Base-by-base conservation (phyloP, 2,113 vertebrate genomes). In the Leptosomus discolor region DNA sequence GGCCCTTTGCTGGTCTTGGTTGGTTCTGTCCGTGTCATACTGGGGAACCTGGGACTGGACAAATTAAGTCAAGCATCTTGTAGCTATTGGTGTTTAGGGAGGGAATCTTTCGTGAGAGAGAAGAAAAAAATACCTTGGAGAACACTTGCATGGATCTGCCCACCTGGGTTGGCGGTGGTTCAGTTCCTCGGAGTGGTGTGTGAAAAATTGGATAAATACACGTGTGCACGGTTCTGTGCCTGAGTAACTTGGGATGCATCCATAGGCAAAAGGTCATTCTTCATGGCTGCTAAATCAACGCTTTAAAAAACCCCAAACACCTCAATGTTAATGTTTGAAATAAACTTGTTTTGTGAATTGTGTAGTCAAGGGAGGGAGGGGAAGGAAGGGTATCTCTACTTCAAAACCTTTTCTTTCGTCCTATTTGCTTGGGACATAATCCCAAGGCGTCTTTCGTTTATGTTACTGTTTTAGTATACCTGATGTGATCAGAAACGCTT, bases 191-290 rank as follows among this genome's bases (percentile, higher is more conserved):
- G n/a, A 37, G 27, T 24, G 20, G 7, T 58, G 34, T 71, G 36
- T 68, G 27, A 68, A 77, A 96, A 27, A 15, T 22, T 48, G 39
- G 30, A 11, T 53, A 74, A 57, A 57, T 53, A 43, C 2, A 26
- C 5, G 3, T 11, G 3, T 60, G 12, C 12, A 2, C 0, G 5
- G 10, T 53, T 51, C 9, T 14, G 0, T 68, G 21, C 39, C 16
- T 58, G 24, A 83, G 11, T 32, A 41, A 56, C 43, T 46, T 46
- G 70, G 60, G 41, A 8, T 51, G 39, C 15, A 21, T 7, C 23
- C 14, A 2, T 41, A 11, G 15, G 12, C 24, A 63, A 30, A 23
- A 45, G 39, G 30, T 45, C 9, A 3, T 68, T 93, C 26, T 67
- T 86, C 4, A 2, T 54, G 54, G 22, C 63, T 96, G 41, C 71